Evolutionary conservation across 2,113 vertebrate genomes (phyloP).

Genomic region (Pomatostomus ruficeps): DNA sequence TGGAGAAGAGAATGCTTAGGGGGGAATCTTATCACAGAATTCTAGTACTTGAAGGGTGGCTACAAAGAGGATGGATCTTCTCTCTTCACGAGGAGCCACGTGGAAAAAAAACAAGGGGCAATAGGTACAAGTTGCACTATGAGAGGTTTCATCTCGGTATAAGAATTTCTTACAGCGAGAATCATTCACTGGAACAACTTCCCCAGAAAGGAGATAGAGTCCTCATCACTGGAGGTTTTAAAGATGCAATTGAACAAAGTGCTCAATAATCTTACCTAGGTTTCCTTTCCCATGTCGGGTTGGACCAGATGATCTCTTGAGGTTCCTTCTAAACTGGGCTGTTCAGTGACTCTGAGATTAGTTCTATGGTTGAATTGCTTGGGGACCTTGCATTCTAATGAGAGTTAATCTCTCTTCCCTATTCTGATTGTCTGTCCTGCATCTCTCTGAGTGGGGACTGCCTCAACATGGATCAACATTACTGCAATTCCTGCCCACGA

Average conservation of each 20-base stretch:
- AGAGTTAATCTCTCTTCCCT: background rate
- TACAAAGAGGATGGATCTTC: background rate
- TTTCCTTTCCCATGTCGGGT: background rate
- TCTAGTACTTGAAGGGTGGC: background rate
- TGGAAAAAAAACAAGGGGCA: background rate
- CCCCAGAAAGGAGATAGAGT: background rate
- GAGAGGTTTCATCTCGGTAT: background rate
- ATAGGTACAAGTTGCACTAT: background rate
- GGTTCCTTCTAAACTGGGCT: background rate
- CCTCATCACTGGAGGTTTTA: background rate
- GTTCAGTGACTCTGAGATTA: background rate
- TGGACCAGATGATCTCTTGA: background rate
- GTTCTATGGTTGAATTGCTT: background rate
- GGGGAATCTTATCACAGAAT: background rate
- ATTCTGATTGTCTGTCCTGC: background rate
- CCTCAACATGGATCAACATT: background rate
- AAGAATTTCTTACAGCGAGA: background rate
- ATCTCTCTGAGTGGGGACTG: background rate
- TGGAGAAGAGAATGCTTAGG: background rate
- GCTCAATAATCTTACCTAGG: background rate
- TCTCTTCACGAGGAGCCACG: background rate
- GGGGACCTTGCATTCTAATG: background rate
- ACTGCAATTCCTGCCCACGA: background rate
- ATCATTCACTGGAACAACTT: background rate
- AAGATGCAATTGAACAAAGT: background rate